Evolutionary conservation across 2,797 vertebrate genomes (phyloP).

Genomic region (Sciurus vulgaris): DNA sequence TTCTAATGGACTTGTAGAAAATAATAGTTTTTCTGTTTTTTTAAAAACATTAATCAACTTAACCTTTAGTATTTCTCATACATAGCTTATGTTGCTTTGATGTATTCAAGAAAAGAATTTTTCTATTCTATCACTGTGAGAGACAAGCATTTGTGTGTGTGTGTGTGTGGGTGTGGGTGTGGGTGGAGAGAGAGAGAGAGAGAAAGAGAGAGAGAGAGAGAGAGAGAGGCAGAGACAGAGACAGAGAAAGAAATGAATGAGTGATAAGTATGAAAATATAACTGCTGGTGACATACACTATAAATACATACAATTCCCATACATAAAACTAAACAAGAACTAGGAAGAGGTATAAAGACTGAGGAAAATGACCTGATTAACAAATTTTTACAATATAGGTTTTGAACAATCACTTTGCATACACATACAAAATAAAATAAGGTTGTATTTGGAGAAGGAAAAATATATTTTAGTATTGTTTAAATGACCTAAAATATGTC

Average conservation of each 20-base stretch:
- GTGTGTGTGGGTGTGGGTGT: too few species aligned
- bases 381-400: neutral
- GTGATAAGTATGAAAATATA: neutral
- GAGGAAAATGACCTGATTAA: neutral
- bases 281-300: neutral
- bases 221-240: too few species aligned
- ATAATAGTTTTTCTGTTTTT: neutral
- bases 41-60: neutral
- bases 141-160: neutral
- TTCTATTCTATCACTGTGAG: neutral
- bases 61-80: neutral
- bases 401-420: constrained; percentile 22
- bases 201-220: too few species aligned
- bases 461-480: neutral
- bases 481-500: neutral
- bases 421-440: neutral
- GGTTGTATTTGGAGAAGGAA: neutral
- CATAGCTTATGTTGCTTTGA: neutral
- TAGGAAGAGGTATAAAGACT: neutral
- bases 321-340: neutral
- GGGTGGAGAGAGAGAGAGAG: too few species aligned
- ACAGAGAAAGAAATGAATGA: too few species aligned
- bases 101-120: neutral
- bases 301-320: neutral
- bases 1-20: neutral